Conservation (phyloP, 2,888 invertebrate genomes). For the Cremastobaeus sp. region DNA sequence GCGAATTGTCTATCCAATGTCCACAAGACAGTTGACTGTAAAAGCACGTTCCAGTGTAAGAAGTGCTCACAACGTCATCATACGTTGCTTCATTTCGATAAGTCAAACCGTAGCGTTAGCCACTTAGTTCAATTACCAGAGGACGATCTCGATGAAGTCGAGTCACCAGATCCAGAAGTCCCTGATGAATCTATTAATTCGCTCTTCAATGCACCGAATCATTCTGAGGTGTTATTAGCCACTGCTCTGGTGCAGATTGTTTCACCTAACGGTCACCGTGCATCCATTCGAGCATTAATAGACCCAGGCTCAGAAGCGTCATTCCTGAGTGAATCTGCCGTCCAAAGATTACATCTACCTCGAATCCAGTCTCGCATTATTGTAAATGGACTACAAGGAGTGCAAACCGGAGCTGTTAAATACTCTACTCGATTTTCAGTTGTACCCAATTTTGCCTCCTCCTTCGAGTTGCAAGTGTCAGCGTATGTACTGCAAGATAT, state of each 20-base stretch:
- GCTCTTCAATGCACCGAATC: background rate
- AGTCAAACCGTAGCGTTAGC: no score
- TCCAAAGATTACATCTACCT: background rate
- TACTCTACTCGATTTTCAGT: background rate
- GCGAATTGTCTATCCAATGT: no score
- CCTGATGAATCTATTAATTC: background rate
- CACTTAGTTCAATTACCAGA: background rate
- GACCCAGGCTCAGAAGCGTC: background rate
- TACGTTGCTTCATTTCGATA: background rate
- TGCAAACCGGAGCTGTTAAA: no score
- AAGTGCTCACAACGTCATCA: background rate
- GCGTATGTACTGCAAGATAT: no score
- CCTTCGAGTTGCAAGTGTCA: no score
- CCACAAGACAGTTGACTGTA: no score
- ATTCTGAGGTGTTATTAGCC: background rate
- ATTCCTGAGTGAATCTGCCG: background rate
- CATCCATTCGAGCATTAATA: background rate
- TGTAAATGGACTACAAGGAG: background rate
- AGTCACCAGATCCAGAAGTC: background rate
- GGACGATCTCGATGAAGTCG: background rate
- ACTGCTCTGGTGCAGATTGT: background rate
- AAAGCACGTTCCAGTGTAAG: background rate
- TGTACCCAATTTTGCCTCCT: no score
- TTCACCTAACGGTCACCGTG: background rate
- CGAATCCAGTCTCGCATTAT: background rate